phyloP scores from a whole-genome alignment of 30 jellyfish, hydroid and myxozoan species.

The Rhopilema esculentum region DNA sequence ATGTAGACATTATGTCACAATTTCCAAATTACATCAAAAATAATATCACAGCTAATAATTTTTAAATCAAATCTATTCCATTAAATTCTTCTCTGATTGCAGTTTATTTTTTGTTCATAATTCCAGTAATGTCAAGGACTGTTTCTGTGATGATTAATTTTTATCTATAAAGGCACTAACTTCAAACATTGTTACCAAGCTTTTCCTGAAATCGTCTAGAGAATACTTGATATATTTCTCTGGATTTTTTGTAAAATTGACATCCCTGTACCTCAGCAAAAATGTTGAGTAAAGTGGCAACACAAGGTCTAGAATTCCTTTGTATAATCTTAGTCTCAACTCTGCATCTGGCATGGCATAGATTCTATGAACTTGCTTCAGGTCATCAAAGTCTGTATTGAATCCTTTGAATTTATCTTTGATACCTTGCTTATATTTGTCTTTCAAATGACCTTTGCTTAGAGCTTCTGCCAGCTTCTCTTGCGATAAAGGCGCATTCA shows the following conservation, averaged over 20 bases:
- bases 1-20: no score
- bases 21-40: not conserved
- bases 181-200: conserved; percentile 48
- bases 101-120: not conserved
- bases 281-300: conserved; percentile 83
- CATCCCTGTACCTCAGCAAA: conserved; percentile 94
- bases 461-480: conserved; percentile 88
- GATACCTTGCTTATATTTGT: conserved; percentile 91
- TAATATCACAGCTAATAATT: no score
- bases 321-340: conserved; percentile 64
- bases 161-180: not conserved
- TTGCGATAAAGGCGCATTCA: conserved; percentile 70
- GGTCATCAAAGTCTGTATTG: conserved; percentile 94
- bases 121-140: not conserved
- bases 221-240: conserved; percentile 94
- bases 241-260: conserved; percentile 91
- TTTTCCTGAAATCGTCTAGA: conserved; percentile 72
- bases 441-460: conserved; percentile 91
- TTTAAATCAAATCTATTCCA: not conserved
- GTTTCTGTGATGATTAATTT: not conserved
- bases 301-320: conserved; percentile 58
- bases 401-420: conserved; percentile 97
- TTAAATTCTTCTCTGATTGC: not conserved
- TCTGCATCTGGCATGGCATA: conserved; percentile 91
- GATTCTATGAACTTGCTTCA: conserved; percentile 84